Conservation (phyloP, 1,140 invertebrate genomes). For the Chironomus striatipennis region DNA sequence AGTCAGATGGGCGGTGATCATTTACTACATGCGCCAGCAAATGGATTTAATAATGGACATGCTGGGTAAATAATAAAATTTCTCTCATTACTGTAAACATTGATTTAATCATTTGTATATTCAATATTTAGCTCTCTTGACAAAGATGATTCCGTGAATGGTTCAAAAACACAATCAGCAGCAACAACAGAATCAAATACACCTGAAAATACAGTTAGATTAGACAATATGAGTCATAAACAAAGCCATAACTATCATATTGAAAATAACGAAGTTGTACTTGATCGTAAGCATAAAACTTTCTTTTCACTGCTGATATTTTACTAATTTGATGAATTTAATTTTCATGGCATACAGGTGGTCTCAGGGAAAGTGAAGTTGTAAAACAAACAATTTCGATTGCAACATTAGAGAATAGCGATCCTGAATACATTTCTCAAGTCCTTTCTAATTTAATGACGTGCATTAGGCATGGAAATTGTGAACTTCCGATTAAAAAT, state of each 20-base stretch:
- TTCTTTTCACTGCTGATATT: not conserved
- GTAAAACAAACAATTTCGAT: constrained; percentile 36
- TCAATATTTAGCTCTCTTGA: constrained; percentile 24
- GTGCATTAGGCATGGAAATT: constrained; percentile 42
- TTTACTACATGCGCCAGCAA: constrained; percentile 32
- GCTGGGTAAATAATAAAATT: constrained; percentile 30
- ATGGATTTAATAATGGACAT: constrained; percentile 45
- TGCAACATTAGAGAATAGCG: constrained; percentile 35
- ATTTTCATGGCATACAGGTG: constrained; percentile 30
- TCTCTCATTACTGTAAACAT: not conserved
- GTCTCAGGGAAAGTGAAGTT: constrained; percentile 41
- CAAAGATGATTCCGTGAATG: constrained; percentile 36
- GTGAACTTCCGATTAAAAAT: constrained; percentile 43
- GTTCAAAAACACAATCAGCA: constrained; percentile 39
- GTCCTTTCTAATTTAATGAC: constrained; percentile 40
- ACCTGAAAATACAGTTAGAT: constrained; percentile 38
- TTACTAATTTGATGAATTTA: constrained; percentile 20
- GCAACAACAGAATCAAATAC: constrained; percentile 41
- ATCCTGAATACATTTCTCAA: constrained; percentile 33
- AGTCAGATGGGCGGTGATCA: constrained; percentile 58
- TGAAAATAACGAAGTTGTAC: constrained; percentile 36
- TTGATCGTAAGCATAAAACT: constrained; percentile 29
- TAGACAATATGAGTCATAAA: constrained; percentile 29
- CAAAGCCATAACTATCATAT: constrained; percentile 25
- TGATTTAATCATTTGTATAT: not conserved